These are phyloP conservation scores for Argyresthia goedartella DNA, from an alignment of 2,888 invertebrate genomes.

Conservation along the genomic window DNA sequence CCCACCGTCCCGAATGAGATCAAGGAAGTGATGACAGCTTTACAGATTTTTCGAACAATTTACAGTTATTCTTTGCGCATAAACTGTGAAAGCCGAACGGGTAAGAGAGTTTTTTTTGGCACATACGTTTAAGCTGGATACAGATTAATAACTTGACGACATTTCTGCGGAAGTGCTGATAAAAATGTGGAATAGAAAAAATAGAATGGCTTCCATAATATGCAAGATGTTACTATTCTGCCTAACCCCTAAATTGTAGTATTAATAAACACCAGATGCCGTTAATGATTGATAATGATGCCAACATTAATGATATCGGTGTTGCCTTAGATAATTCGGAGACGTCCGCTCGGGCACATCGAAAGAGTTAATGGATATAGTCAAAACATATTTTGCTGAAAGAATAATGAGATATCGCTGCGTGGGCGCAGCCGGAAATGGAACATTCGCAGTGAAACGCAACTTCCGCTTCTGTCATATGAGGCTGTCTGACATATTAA, in stretches of 20 bases:
- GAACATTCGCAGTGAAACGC: slow-evolving; percentile 52
- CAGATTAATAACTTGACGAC: too few relatives aligned
- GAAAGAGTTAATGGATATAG: slow-evolving; percentile 47
- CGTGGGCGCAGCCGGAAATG: slow-evolving; percentile 41
- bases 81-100: slow-evolving; percentile 14
- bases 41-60: slow-evolving; percentile 39
- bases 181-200: too few relatives aligned
- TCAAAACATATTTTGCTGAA: slow-evolving; percentile 65
- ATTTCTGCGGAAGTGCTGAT: too few relatives aligned
- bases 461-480: slow-evolving; percentile 48
- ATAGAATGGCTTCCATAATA: too few relatives aligned
- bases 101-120: too few relatives aligned
- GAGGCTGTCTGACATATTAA: slow-evolving; percentile 20
- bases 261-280: slow-evolving; percentile 3
- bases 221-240: not conserved
- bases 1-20: slow-evolving; percentile 51
- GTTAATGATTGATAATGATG: slow-evolving; percentile 48
- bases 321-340: slow-evolving; percentile 27
- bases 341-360: slow-evolving; percentile 23
- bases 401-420: slow-evolving; percentile 59
- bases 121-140: too few relatives aligned
- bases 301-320: slow-evolving; percentile 30
- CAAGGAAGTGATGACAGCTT: slow-evolving; percentile 63
- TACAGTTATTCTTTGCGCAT: slow-evolving; percentile 31
- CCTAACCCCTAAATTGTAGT: not conserved